Evolutionary conservation across 2,888 invertebrate genomes (phyloP).

Genomic region (Mystacides longicornis): DNA sequence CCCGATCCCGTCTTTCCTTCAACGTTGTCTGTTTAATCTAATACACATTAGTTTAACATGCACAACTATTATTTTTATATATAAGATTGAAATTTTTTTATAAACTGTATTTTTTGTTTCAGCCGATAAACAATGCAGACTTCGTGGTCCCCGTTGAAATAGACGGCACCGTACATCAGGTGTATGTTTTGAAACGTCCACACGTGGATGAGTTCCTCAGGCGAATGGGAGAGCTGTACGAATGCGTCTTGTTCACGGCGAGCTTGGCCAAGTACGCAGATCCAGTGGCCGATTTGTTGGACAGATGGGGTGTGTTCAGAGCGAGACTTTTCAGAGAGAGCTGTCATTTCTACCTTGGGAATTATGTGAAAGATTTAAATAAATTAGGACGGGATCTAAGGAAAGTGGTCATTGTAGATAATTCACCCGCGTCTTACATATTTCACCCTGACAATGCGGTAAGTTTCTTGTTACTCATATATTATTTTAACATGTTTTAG

Average conservation of each 20-base stretch:
- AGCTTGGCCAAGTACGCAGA: conserved; percentile 99
- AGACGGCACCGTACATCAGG: conserved; percentile 97
- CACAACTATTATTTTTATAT: too few species aligned
- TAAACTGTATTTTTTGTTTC: conserved; percentile 39
- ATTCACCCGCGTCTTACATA: conserved; percentile 99
- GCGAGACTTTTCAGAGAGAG: conserved; percentile 97
- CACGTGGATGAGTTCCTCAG: conserved; percentile 98
- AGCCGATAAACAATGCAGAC: conserved; percentile 99
- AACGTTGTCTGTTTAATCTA: too few species aligned
- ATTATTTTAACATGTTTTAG: background rate
- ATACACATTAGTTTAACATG: too few species aligned
- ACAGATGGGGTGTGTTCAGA: conserved; percentile 94
- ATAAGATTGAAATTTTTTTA: too few species aligned
- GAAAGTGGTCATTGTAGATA: conserved; percentile 97
- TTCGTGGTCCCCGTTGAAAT: conserved; percentile 99
- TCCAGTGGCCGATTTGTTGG: conserved; percentile 96
- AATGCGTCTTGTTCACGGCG: conserved; percentile 98
- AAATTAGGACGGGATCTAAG: conserved; percentile 93
- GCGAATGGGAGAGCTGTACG: conserved; percentile 96
- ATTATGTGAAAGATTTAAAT: conserved; percentile 99
- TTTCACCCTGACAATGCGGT: conserved; percentile 99
- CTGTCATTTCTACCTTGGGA: conserved; percentile 99
- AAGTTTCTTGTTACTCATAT: conserved; percentile 36
- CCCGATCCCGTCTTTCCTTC: too few species aligned
- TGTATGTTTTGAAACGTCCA: conserved; percentile 97